Evolutionary conservation across 2,888 invertebrate genomes (phyloP), one percentile per base, ranked within the genome.

Genomic region (Pseudococcus jackbeardsleyi): DNA sequence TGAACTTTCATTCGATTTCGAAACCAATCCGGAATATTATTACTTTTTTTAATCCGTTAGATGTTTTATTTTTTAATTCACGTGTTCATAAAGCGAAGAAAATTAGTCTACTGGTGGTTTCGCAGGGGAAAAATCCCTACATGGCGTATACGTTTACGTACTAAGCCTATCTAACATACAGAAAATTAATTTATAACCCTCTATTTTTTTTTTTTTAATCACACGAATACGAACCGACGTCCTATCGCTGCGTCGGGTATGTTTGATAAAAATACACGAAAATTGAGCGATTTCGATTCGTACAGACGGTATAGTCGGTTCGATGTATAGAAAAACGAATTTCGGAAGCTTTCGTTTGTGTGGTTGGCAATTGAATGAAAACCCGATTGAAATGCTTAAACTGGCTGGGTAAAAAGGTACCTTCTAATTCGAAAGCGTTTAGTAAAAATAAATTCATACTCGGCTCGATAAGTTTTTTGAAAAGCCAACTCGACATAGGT

Each of bases 391-490:
- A 77, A 77, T 77, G 77, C 77, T 42, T 77, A 77, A 39, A 77
- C 42, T 77, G 77, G 68, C 42, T 77, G 9, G 11, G 26, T 77
- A 42, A 77, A 77, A 77, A n/a, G 77, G 39, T 77, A 39, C 42
- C 42, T 1, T 42, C 6, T 77, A 39, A 77, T 39, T 77, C 77
- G 17, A 42, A 77, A 42, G 42, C n/a, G 39, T 77, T 77, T 77
- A 77, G n/a, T 77, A 77, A 77, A 39, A 77, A 77, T 42, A n/a
- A 77, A 77, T 77, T 39, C 77, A 77, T 77, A 54, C 33, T 77
- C 9, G 42, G 77, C 9, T 77, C 42, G 39, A 42, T 77, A 42
- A 77, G 77, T 42, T 77, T 77, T 77, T 77, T 77, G 42, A 77
- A 77, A 77, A 77, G 77, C 77, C 39, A 77, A n/a, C n/a, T 33